Evolutionary conservation across 2,797 vertebrate species (phyloP), one percentile per base, ranked within the genome.

Genomic region (Lutjanus campechanus): DNA sequence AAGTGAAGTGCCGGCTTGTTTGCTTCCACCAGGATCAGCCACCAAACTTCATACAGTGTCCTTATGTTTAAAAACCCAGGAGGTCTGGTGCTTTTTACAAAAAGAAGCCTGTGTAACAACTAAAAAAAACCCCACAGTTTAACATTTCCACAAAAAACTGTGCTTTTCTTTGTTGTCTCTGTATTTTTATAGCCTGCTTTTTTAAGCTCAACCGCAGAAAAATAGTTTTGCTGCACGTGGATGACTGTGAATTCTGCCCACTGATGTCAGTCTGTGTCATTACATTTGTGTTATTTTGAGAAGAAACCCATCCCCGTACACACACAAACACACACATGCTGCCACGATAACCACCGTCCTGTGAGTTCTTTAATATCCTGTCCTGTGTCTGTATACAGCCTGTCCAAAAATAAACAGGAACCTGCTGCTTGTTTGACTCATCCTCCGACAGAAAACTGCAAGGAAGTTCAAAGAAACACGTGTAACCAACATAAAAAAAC

Each of bases 341-440:
- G 8, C 29, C 43, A 29, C 22, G 25, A 40, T 53, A 54, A 22
- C 11, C 50, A 3, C 7, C 58, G 55, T 67, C 62, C 64, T 68
- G 79, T 61, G 67, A 43, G 44, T 43, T 40, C 60, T 80, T 60
- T 73, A 62, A 82, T 69, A 77, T 86, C 77, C 79, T 73, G 66
- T 77, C 60, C 77, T 72, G 59, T 61, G 75, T 82, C 77, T 79
- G 76, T 36, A 16, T 16, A 17, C 61, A 81, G 75, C 19, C 73
- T 6, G 13, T 69, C 69, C 72, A 55, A 60, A 51, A 83, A 88
- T 85, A 82, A 85, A 83, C 76, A 79, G 20, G 17, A 73, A 84
- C 77, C 77, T 40, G 76, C 82, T 85, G 80, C 63, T 65, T 40
- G 41, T 74, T 83, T 73, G 63, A 77, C 56, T 85, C 79, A 80